Evolutionary conservation across 2,888 invertebrate species (phyloP).

Genomic region (Agriopis marginaria): DNA sequence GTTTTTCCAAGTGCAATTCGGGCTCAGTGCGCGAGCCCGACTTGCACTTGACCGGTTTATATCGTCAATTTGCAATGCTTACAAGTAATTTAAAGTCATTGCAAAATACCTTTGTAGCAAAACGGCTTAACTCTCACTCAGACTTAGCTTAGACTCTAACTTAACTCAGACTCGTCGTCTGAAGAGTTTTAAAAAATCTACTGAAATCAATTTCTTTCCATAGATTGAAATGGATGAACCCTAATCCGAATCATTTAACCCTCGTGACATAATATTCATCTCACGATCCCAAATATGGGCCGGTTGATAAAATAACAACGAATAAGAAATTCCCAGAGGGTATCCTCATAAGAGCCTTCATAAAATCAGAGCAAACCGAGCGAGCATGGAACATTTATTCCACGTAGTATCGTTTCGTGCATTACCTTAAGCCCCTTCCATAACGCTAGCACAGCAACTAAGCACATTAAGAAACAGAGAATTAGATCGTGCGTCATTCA

Average conservation of each 20-base stretch:
- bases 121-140: background rate
- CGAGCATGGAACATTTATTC: constrained; percentile 40
- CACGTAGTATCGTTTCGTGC: constrained; percentile 46
- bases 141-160: too few relatives aligned
- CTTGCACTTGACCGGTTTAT: too few relatives aligned
- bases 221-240: constrained; percentile 14
- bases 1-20: too few relatives aligned
- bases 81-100: too few relatives aligned
- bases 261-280: constrained; percentile 27
- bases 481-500: background rate
- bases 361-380: constrained; percentile 49
- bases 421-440: constrained; percentile 46
- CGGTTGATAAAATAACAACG: constrained; percentile 39
- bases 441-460: constrained; percentile 31
- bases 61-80: background rate
- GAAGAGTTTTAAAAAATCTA: background rate
- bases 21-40: too few relatives aligned
- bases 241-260: constrained; percentile 23
- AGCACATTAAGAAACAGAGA: constrained; percentile 11
- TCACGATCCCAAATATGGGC: constrained; percentile 26
- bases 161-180: too few relatives aligned
- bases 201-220: background rate
- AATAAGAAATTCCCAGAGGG: constrained; percentile 39
- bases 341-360: constrained; percentile 35
- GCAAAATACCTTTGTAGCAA: too few relatives aligned